These are phyloP conservation scores for Brachionus angularis DNA, from an alignment of 1,140 invertebrate species.

Conservation along the genomic window DNA sequence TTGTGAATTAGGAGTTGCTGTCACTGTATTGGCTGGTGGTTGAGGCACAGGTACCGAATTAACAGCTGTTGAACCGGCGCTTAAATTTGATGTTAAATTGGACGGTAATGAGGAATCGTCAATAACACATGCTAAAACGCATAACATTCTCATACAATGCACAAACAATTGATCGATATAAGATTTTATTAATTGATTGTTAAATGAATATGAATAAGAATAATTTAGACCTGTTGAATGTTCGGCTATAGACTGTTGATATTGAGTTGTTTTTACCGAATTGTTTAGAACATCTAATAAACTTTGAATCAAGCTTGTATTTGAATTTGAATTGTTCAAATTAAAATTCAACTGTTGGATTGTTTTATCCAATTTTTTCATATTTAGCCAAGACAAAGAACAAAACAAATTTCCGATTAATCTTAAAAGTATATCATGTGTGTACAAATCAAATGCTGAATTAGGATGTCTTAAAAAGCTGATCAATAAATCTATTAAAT, in stretches of 20 bases:
- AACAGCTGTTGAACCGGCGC: conserved; percentile 45
- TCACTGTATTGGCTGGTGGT: not conserved
- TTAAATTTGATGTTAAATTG: conserved; percentile 60
- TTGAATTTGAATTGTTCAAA: not conserved
- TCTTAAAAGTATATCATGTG: conserved; percentile 22
- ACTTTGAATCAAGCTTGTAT: not conserved
- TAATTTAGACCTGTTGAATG: conserved; percentile 20
- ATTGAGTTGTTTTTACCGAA: not conserved
- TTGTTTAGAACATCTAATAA: not conserved
- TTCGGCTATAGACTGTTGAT: not conserved
- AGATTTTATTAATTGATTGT: conserved; percentile 54
- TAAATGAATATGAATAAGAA: conserved; percentile 49
- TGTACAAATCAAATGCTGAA: conserved; percentile 18
- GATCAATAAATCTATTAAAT: not conserved
- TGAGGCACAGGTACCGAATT: conserved; percentile 38
- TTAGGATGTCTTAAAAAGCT: conserved; percentile 17
- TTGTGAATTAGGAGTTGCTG: not conserved
- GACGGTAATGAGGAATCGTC: conserved; percentile 66
- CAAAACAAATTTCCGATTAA: not conserved
- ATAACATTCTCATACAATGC: conserved; percentile 68
- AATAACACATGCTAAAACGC: conserved; percentile 71
- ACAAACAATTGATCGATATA: conserved; percentile 65
- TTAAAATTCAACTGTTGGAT: not conserved
- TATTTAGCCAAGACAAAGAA: conserved; percentile 20
- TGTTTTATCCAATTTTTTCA: conserved; percentile 18